Evolutionary conservation across 1,140 invertebrate species (phyloP), one percentile per base, ranked within the genome.

Genomic region (Eupristina koningsbergeri): DNA sequence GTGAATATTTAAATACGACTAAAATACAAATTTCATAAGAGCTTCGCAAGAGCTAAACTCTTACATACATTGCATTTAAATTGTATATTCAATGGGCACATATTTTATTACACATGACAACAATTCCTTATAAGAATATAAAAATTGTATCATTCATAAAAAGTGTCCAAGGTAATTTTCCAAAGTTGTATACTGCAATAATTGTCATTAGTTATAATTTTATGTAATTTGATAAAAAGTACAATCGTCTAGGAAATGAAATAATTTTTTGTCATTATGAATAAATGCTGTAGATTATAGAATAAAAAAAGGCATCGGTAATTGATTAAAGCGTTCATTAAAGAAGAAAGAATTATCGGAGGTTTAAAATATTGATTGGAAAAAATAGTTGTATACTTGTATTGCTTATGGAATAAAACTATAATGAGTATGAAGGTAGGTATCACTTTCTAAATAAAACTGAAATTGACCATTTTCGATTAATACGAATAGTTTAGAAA

Each of bases 1-100:
- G n/a, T 34, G 45, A 74, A 50, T 74, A 74, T 74, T 74, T 47
- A 50, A 74, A 74, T 74, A 74, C 41, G 15, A 50, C 45, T 74
- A 50, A 50, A 74, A 45, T 39, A 73, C 45, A 29, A 81, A 73
- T 41, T 67, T 74, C 45, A 41, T 50, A 41, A 41, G 36, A 22
- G 67, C 36, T 36, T 67, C 19, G 36, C 34, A 36, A 15, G 63
- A 64, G 5, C 0, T 67, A 67, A 67, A 36, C 29, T 34, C 34
- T 67, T 39, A 7, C 19, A 67, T 39, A 39, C 34, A 67, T 39
- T 39, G 64, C 31, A 13, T 67, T 67, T 39, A 36, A 34, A 67
- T 7, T 19, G 19, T 67, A 6, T 36, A 34, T 8, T 67, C 64
- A 36, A 67, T 67, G 15, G 36, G 15, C 22, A 67, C 6, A 67